A percentile compares a stretch with the other conserved stretches of the same genome.
phyloP scores from a whole-genome alignment of 2,113 vertebrate species.

The Siphamia tubifer region DNA sequence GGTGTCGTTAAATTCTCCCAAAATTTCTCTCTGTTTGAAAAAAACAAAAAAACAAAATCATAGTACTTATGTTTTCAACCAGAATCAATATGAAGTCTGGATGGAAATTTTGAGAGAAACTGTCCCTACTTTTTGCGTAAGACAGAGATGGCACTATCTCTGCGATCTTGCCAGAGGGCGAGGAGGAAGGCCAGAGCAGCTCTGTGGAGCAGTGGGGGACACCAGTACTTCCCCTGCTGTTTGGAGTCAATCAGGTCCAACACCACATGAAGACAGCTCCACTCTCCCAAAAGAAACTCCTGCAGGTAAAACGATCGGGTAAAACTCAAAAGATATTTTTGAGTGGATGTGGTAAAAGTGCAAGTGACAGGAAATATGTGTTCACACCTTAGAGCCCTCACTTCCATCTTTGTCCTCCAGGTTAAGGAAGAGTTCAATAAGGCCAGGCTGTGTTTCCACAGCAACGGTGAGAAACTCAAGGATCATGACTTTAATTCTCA shows the following conservation, averaged over 20 bases:
- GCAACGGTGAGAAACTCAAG: conserved; percentile 96
- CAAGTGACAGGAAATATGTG: too few relatives aligned
- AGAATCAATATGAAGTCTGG: too few relatives aligned
- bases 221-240: conserved; percentile 92
- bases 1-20: conserved; percentile 96
- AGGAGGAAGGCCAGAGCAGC: conserved; percentile 94
- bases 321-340: too few relatives aligned
- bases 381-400: conserved; percentile 89
- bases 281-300: conserved; percentile 93
- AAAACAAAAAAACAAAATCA: not conserved
- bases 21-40: conserved; percentile 86
- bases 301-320: conserved; percentile 50
- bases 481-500: conserved; percentile 98
- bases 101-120: not conserved
- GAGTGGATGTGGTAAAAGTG: too few relatives aligned
- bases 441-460: conserved; percentile 95
- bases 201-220: conserved; percentile 90
- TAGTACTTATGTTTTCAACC: too few relatives aligned
- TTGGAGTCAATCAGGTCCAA: conserved; percentile 91
- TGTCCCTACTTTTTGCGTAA: conserved; percentile 87
- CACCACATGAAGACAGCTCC: conserved; percentile 95
- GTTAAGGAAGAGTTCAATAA: conserved; percentile 97
- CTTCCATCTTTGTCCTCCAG: conserved; percentile 90
- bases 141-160: conserved; percentile 95
- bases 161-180: conserved; percentile 95